phyloP scores from a whole-genome alignment of 2,113 vertebrate genomes.

The Rynchops niger region DNA sequence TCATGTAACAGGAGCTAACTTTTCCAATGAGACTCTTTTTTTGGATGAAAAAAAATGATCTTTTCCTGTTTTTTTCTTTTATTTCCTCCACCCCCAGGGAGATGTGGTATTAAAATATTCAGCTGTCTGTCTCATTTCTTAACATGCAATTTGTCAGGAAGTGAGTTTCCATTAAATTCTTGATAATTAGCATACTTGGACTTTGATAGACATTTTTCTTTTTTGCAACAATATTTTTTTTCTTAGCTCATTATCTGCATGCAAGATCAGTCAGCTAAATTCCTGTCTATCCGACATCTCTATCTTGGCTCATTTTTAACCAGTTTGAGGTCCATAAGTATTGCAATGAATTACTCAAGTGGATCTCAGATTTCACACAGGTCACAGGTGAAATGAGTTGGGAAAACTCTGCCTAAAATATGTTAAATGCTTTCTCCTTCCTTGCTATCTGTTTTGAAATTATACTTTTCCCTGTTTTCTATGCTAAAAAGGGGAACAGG shows the following conservation, averaged over 20 bases:
- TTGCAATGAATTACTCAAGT: not conserved
- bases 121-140: constrained; percentile 40
- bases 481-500: not conserved
- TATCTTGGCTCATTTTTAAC: constrained; percentile 1
- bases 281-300: not conserved
- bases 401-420: not conserved
- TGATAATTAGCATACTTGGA: constrained; percentile 49
- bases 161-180: constrained; percentile 51
- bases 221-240: constrained; percentile 15
- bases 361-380: not conserved
- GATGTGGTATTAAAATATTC: constrained; percentile 44
- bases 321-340: not conserved
- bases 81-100: not conserved
- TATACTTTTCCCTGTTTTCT: not conserved
- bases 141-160: constrained; percentile 56
- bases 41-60: constrained; percentile 11
- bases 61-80: not conserved
- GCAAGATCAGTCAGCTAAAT: constrained; percentile 36
- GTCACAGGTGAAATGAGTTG: not conserved
- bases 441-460: not conserved
- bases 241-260: constrained; percentile 25
- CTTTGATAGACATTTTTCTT: constrained; percentile 53
- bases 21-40: constrained; percentile 28
- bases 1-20: not conserved
- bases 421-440: not conserved